phyloP scores from a whole-genome alignment of 2,113 vertebrate species.

The Agelaius tricolor region DNA sequence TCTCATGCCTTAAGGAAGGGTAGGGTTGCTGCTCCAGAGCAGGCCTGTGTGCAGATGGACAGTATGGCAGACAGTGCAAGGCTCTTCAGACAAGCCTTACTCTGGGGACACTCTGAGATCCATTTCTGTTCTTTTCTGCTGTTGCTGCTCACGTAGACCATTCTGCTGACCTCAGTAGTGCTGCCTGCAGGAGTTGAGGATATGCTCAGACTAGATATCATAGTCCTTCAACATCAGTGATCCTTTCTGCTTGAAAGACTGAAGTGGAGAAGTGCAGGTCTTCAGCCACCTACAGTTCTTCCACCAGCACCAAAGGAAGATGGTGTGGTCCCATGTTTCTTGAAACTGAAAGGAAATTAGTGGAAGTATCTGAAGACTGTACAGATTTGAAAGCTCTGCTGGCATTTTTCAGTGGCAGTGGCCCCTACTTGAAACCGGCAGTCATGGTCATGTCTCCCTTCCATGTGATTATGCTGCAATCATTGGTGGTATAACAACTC shows the following conservation, averaged over 20 bases:
- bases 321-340: not conserved
- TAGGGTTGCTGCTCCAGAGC: accelerated
- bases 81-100: not conserved
- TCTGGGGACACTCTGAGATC: not conserved
- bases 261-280: not conserved
- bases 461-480: not conserved
- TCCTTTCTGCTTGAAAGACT: not conserved
- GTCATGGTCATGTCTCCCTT: not conserved
- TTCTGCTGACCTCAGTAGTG: not conserved
- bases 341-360: not conserved
- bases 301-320: not conserved
- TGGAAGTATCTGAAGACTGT: not conserved
- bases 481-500: not conserved
- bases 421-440: accelerated
- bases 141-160: accelerated
- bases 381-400: not conserved
- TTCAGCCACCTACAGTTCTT: not conserved
- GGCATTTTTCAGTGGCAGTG: not conserved
- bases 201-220: accelerated
- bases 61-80: accelerated
- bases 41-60: not conserved
- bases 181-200: not conserved
- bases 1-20: not conserved
- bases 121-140: not conserved
- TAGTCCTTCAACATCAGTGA: not conserved